A percentile compares a stretch with the other conserved stretches of the same genome.
Evolutionary conservation across 53 echinoderm and acorn worm genomes (phyloP).

Genomic region (Astropecten irregularis): DNA sequence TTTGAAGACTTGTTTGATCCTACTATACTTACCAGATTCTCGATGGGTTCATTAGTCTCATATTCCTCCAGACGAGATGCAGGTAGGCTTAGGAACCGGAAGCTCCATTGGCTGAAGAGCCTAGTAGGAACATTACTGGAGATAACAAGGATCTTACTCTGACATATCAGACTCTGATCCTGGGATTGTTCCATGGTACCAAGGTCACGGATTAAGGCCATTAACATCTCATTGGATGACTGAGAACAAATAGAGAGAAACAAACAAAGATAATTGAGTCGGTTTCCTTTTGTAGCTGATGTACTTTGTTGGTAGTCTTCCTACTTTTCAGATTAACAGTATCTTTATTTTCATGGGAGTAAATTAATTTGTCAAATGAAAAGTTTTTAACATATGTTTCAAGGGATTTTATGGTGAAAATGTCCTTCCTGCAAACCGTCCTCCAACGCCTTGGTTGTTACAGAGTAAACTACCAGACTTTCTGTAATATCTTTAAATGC

Average conservation of each 20-base stretch:
- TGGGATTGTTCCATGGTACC: constrained; percentile 46
- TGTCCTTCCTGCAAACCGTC: too few species aligned
- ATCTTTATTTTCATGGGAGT: too few species aligned
- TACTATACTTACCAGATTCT: constrained; percentile 87
- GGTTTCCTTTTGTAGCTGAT: too few species aligned
- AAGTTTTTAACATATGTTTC: too few species aligned
- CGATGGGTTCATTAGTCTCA: constrained; percentile 90
- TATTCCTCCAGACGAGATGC: constrained; percentile 92
- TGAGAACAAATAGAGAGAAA: constrained; percentile 12
- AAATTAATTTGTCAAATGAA: too few species aligned
- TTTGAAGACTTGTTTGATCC: too few species aligned
- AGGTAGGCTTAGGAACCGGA: constrained; percentile 87
- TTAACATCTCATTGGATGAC: constrained; percentile 94
- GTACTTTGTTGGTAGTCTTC: too few species aligned
- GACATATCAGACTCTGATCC: constrained; percentile 56
- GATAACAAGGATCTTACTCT: constrained; percentile 90
- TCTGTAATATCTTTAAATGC: too few species aligned
- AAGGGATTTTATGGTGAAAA: too few species aligned
- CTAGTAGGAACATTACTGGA: constrained; percentile 91
- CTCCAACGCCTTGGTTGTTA: too few species aligned
- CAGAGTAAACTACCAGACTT: too few species aligned
- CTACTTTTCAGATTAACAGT: too few species aligned
- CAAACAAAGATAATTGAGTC: not conserved
- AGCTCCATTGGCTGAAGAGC: constrained; percentile 97
- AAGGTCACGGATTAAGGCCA: constrained; percentile 82